Base-by-base conservation (phyloP, 92 coral and sea anemone species). In the Zoanthus sociatus region DNA sequence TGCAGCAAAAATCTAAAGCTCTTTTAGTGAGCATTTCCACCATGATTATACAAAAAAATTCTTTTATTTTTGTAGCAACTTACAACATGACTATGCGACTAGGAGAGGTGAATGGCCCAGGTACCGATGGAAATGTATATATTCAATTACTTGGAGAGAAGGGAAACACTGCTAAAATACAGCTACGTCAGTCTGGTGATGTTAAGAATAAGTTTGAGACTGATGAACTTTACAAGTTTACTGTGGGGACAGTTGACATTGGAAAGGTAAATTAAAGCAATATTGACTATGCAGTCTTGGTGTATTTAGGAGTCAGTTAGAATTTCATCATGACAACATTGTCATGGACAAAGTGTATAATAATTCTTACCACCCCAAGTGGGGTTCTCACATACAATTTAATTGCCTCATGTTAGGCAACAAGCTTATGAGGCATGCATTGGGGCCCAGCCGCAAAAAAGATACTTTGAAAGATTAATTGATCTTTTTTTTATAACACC, bases 111-210 rank as follows among this genome's bases (percentile, higher is more conserved):
- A 93, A 94, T 26, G 98, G 99, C 0, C 91, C 91, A 70, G 98
- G 99, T 1, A 87, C 94, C 2, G 96, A 97, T 92, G 99, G 99
- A 6, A 97, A 97, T 89, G 99, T 97, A 16, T 97, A 97, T 79
- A 95, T 97, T 50, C 95, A 93, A 81, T 76, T 97, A 79, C 95
- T 97, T 95, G 99, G 99, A 26, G 93, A 88, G 0, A 93, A 93
- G 13, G 99, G 92, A 37, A 93, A 90, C 87, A 92, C 99, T 17
- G 92, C 98, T 21, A 95, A 97, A 79, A 97, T 97, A 32, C 98
- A 95, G 64, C 88, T 97, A 9, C 93, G 99, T 3, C 95, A 93
- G 82, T 95, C 98, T 56, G 98, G 98, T 6, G 99, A 97, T 54
- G 85, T 83, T 3, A 78, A 89, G 47, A 92, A 97, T 73, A 81